Percentiles rank a stretch among this genome's conserved stretches.
Evolutionary conservation across 1,140 invertebrate genomes (phyloP).

Genomic region (Copidosoma floridanum): DNA sequence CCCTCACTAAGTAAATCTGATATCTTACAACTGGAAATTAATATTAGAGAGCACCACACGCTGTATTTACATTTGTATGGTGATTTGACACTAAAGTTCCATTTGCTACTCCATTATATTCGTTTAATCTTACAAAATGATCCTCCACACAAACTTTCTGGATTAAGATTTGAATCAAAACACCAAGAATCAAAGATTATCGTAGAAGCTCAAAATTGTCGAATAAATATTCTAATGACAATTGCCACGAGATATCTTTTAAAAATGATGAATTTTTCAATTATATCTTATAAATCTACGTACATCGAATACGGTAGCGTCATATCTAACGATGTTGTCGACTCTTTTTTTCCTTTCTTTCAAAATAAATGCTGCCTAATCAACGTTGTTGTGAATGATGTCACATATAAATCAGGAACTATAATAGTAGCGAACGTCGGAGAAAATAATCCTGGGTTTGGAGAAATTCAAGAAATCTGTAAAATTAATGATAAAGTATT

Average conservation of each 20-base stretch:
- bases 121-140: neutral
- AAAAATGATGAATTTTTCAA: too few relatives aligned
- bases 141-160: too few relatives aligned
- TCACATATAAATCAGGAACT: neutral
- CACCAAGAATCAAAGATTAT: neutral
- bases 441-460: neutral
- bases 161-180: too few relatives aligned
- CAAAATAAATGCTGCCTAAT: neutral
- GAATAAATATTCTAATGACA: neutral
- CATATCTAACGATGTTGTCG: neutral
- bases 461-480: slow-evolving; percentile 1
- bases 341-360: neutral
- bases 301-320: neutral
- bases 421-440: neutral
- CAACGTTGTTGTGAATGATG: neutral
- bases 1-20: neutral
- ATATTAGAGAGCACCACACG: slow-evolving; percentile 2
- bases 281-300: neutral
- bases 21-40: too few relatives aligned
- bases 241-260: too few relatives aligned
- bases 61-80: slow-evolving; percentile 11
- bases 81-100: slow-evolving; percentile 10
- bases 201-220: slow-evolving; percentile 8
- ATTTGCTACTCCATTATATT: slow-evolving; percentile 8
- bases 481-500: too few relatives aligned